Evolutionary conservation across 2,113 vertebrate species (phyloP).

Genomic region (Colistium nudipinnis): DNA sequence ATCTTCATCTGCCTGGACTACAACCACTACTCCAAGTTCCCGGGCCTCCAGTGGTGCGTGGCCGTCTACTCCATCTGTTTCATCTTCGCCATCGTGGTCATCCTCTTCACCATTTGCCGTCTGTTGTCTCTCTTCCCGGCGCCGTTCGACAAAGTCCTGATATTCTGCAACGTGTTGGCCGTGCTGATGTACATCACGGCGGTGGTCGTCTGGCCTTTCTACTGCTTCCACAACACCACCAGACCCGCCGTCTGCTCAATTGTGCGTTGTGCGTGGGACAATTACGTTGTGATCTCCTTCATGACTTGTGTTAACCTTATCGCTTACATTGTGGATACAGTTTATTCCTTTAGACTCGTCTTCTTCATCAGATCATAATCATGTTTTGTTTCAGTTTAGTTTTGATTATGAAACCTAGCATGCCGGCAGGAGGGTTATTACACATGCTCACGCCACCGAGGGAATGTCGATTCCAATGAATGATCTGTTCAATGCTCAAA

Average conservation of each 20-base stretch:
- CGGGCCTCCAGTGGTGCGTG: slow-evolving; percentile 86
- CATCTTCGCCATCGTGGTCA: slow-evolving; percentile 83
- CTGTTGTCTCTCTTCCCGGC: slow-evolving; percentile 77
- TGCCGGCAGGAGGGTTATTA: not conserved
- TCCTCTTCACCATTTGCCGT: slow-evolving; percentile 84
- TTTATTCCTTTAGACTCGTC: slow-evolving; percentile 84
- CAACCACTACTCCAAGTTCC: rapidly evolving
- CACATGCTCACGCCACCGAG: too few relatives aligned
- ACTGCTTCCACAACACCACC: slow-evolving; percentile 67
- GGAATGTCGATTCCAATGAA: not conserved
- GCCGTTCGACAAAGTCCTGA: slow-evolving; percentile 81
- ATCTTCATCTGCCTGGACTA: slow-evolving; percentile 84
- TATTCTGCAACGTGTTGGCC: slow-evolving; percentile 82
- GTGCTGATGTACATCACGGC: slow-evolving; percentile 86
- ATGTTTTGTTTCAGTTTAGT: not conserved
- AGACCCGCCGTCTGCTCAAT: rapidly evolving
- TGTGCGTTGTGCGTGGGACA: slow-evolving; percentile 40
- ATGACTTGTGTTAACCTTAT: slow-evolving; percentile 87
- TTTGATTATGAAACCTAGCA: not conserved
- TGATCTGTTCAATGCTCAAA: slow-evolving; percentile 8
- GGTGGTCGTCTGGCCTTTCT: slow-evolving; percentile 88
- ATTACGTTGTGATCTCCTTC: slow-evolving; percentile 77
- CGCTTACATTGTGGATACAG: slow-evolving; percentile 85
- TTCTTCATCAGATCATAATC: slow-evolving; percentile 79
- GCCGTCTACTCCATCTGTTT: slow-evolving; percentile 90